phyloP scores from a whole-genome alignment of 35 echinoderm and acorn worm species.

The Heliocidaris erythrogramma region DNA sequence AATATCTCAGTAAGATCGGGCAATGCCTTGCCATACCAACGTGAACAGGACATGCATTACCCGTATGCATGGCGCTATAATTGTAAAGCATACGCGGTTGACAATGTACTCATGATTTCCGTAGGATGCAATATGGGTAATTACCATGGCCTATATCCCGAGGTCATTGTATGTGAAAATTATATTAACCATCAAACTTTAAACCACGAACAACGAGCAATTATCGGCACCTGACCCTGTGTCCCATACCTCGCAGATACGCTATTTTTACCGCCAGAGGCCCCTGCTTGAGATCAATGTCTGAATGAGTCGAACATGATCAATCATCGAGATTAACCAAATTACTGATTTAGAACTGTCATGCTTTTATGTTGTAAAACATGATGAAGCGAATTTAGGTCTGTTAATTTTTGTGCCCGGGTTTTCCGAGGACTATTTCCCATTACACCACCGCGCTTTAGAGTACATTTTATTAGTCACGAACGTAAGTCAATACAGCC shows the following conservation, averaged over 20 bases:
- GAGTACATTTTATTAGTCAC: background rate
- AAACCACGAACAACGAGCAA: background rate
- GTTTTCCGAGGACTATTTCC: background rate
- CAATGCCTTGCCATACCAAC: background rate
- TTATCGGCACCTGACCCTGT: background rate
- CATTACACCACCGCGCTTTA: background rate
- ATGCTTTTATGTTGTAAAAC: background rate
- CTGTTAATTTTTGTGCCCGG: background rate
- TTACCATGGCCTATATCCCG: constrained; percentile 1
- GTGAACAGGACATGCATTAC: no score
- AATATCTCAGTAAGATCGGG: background rate
- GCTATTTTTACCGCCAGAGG: background rate
- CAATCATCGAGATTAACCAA: background rate
- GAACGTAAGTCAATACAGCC: background rate
- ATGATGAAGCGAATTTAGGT: background rate
- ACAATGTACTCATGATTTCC: background rate
- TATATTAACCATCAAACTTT: background rate
- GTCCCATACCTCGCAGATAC: background rate
- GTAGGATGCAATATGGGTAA: background rate
- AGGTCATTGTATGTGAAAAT: background rate
- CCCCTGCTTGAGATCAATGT: background rate
- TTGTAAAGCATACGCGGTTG: background rate
- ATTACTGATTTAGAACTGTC: background rate
- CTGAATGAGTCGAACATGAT: background rate
- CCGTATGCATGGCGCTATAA: no score